Evolutionary conservation across 2,888 invertebrate species (phyloP), one percentile per base, ranked within the genome.

Genomic region (Leptogaster cylindrica): DNA sequence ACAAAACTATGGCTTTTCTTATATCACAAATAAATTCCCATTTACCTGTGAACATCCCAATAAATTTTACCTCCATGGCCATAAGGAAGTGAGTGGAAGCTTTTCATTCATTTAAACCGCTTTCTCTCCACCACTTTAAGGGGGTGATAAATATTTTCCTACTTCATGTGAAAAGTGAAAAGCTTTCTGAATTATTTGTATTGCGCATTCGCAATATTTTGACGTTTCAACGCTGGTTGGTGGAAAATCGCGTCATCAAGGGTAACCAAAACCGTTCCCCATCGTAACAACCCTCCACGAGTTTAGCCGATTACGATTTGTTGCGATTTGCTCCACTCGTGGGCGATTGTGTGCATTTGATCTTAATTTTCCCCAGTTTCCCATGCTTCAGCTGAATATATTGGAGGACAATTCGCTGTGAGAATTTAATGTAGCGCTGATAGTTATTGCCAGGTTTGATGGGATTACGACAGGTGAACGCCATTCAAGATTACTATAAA

Each of bases 301-400:
- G 18, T 12, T 20, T 4, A 33, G 52, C 18, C 52, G 52, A n/a
- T n/a, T n/a, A n/a, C n/a, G n/a, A 52, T 52, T 52, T 52, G 52
- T 52, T 52, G 52, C 52, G 52, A 52, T 52, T 52, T 52, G 52
- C 33, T 36, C 36, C n/a, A 7, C n/a, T 31, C 52, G n/a, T 28
- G 52, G 23, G n/a, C 36, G 52, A 51, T 28, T 51, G 6, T 20
- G 33, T 52, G 5, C 52, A 52, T 16, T 52, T 10, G 20, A 16
- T 12, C 16, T 14, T 31, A 20, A 52, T 31, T 52, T 52, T 52
- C 52, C 52, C 52, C 52, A 52, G 52, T 33, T 52, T 14, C 33
- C 20, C 33, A 10, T 20, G 52, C n/a, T 52, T 33, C 18, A 18
- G 16, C 46, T 18, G 31, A 52, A 52, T 52, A 52, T 33, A 52